Evolutionary conservation across 2,888 invertebrate species (phyloP), one percentile per base, ranked within the genome.

Genomic region (Chloromyia formosa): DNA sequence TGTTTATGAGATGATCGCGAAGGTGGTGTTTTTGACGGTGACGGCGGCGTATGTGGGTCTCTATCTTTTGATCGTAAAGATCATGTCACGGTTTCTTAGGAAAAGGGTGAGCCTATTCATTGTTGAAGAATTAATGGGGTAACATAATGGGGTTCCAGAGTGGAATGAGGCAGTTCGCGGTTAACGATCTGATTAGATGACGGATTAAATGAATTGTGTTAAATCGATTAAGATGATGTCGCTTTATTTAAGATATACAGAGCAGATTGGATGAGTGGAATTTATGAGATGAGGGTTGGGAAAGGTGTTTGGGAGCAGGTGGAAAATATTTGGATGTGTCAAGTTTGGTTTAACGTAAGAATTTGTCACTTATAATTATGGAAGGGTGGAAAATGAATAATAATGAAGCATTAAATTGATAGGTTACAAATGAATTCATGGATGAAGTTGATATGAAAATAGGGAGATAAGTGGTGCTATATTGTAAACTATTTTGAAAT

Each of bases 151-250:
- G 56, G 71, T 56, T 18, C 56, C 54, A 23, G 22, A n/a, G 69
- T 35, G 16, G 54, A 20, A 23, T 60, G 54, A 54, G 54, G 54
- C 68, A 53, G 49, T 22, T 69, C 72, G 60, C 45, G 73, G 45
- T 61, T 27, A 40, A 45, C 60, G 73, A 73, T 60, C 58, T 56
- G 71, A 56, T 56, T 56, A 71, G 71, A 71, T 71, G 71, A 71
- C 58, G 71, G 71, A 74, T 76, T 75, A 76, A 76, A 75, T 68
- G 75, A 73, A 73, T 74, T 74, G 73, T 66, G 73, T 75, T 68
- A 76, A 76, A 76, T 73, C 74, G 75, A 76, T 76, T 76, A 76
- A 73, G 75, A 76, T 18, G 69, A 68, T 75, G 72, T 76, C 61
- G 73, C 12, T 66, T 74, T 27, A 23, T 40, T 72, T 60, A 20